Conservation (phyloP, 2,113 vertebrate species). For the Rynchops niger region DNA sequence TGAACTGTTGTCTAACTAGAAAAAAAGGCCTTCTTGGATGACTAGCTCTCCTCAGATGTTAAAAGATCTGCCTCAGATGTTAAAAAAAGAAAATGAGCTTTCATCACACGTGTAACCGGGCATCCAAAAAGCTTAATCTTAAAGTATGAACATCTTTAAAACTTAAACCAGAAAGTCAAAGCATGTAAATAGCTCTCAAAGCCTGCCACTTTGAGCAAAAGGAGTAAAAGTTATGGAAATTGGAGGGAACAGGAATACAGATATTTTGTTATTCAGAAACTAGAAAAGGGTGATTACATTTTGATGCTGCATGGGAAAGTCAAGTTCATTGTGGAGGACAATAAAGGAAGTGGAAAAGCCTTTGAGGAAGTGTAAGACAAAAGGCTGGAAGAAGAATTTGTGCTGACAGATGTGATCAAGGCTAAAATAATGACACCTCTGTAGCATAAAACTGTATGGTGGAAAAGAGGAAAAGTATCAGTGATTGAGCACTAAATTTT, state of each 20-base stretch:
- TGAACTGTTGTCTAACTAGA: neutral
- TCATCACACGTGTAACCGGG: neutral
- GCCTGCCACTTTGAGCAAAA: neutral
- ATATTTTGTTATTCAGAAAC: neutral
- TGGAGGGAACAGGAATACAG: neutral
- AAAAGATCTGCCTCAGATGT: neutral
- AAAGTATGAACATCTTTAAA: neutral
- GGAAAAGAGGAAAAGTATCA: neutral
- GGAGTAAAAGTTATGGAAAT: neutral
- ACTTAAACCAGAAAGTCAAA: neutral
- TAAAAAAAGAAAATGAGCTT: neutral
- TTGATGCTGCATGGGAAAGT: neutral
- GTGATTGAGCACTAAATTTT: neutral
- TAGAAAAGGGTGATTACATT: neutral
- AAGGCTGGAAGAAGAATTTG: neutral
- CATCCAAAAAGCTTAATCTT: neutral
- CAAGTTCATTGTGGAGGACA: neutral
- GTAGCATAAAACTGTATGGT: neutral
- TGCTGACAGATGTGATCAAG: neutral
- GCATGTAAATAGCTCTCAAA: neutral
- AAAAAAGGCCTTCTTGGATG: neutral
- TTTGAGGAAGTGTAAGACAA: neutral
- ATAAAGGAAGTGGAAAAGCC: neutral
- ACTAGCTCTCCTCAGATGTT: neutral
- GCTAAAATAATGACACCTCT: neutral